Evolutionary conservation across 1,140 invertebrate genomes (phyloP).

Genomic region (Bombyx mori): DNA sequence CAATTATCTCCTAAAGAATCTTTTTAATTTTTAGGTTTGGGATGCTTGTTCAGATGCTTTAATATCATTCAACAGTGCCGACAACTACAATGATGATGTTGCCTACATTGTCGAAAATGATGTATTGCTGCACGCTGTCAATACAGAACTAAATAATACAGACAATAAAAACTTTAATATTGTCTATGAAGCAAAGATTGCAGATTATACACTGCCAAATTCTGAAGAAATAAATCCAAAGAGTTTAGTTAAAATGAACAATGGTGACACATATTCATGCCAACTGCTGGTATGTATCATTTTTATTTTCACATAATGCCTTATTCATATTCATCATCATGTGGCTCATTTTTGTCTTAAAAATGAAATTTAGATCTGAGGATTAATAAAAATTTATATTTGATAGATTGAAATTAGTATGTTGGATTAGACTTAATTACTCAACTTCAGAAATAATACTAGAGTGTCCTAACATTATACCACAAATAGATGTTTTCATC

Average conservation of each 20-base stretch:
- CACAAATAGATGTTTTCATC: too few species aligned
- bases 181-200: conserved; percentile 51
- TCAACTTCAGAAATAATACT: too few species aligned
- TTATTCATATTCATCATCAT: too few species aligned
- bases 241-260: conserved; percentile 66
- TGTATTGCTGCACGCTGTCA: conserved; percentile 83
- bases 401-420: too few species aligned
- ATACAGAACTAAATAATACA: conserved; percentile 50
- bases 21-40: conserved; percentile 81
- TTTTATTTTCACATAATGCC: too few species aligned
- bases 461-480: too few species aligned
- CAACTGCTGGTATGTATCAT: conserved; percentile 70
- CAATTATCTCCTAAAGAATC: not conserved
- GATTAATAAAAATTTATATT: too few species aligned
- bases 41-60: conserved; percentile 90
- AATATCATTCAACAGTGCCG: conserved; percentile 87
- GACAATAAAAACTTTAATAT: conserved; percentile 44
- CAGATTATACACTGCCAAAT: conserved; percentile 37
- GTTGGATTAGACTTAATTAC: too few species aligned
- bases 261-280: conserved; percentile 73
- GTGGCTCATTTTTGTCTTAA: too few species aligned
- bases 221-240: conserved; percentile 10
- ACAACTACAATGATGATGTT: conserved; percentile 79
- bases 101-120: conserved; percentile 97
- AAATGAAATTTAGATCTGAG: too few species aligned